A percentile compares a stretch with the other conserved stretches of the same genome.
phyloP scores from a whole-genome alignment of 2,797 vertebrate genomes.

The Pelodytes ibericus region DNA sequence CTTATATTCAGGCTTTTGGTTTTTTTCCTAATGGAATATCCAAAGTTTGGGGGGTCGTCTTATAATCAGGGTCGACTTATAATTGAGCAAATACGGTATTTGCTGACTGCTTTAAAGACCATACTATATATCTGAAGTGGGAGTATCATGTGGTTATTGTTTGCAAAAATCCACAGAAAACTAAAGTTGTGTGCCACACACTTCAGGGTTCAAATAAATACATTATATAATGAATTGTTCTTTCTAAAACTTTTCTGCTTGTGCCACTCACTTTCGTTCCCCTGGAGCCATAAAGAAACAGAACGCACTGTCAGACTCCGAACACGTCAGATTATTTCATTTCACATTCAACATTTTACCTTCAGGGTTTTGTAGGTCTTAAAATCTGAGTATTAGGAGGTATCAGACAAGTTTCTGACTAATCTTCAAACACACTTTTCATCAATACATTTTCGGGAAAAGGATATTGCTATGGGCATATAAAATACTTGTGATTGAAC shows the following conservation, averaged over 20 bases:
- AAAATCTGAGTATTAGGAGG: constrained; percentile 37
- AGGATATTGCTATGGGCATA: constrained; percentile 31
- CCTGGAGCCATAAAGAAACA: constrained; percentile 38
- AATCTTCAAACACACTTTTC: constrained; percentile 50
- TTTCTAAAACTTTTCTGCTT: constrained; percentile 50
- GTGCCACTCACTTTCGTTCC: constrained; percentile 23
- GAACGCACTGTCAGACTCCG: constrained; percentile 44
- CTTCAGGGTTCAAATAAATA: constrained; percentile 20
- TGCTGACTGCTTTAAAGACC: no score
- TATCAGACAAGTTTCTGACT: constrained; percentile 49
- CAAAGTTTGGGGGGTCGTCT: no score
- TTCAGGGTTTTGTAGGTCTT: constrained; percentile 26
- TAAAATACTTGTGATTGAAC: constrained; percentile 35
- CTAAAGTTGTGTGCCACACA: not conserved
- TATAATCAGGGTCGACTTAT: no score
- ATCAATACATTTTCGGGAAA: constrained; percentile 42
- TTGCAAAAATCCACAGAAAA: no score
- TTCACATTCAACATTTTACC: constrained; percentile 44
- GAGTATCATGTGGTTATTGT: no score
- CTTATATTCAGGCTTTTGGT: no score
- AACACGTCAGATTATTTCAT: constrained; percentile 41
- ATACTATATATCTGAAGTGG: no score
- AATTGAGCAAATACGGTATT: no score
- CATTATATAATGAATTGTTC: constrained; percentile 27
- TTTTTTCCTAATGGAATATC: no score